Percentiles rank a stretch among this genome's conserved stretches.
These are phyloP conservation scores for Ciona savignyi DNA, from an alignment of 23 tunicate species.

Conservation along the genomic window DNA sequence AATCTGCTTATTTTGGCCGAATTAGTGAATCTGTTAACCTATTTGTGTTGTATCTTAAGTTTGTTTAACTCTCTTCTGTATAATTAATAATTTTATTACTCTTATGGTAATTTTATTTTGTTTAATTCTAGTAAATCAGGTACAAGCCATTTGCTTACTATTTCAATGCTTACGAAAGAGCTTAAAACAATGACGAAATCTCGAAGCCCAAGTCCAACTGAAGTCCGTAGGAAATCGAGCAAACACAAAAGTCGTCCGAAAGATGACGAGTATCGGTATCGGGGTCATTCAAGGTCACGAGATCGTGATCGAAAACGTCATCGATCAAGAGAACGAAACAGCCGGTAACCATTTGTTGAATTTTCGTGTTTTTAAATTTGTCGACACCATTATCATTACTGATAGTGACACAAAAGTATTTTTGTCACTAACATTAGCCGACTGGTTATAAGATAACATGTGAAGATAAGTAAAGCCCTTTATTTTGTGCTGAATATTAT, in stretches of 20 bases:
- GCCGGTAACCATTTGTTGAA: slow-evolving; percentile 13
- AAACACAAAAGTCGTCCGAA: slow-evolving; percentile 46
- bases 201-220: slow-evolving; percentile 68
- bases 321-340: slow-evolving; percentile 52
- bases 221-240: slow-evolving; percentile 28
- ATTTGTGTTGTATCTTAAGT: too few relatives aligned
- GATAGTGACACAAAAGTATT: too few relatives aligned
- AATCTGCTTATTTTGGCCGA: too few relatives aligned
- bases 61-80: too few relatives aligned
- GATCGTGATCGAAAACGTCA: slow-evolving; percentile 51
- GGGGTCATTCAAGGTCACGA: slow-evolving; percentile 33
- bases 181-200: slow-evolving; percentile 65
- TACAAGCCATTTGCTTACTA: too few relatives aligned
- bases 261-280: slow-evolving; percentile 33
- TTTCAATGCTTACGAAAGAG: neutral
- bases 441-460: too few relatives aligned
- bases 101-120: neutral
- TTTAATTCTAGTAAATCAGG: neutral
- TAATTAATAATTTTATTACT: neutral
- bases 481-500: too few relatives aligned
- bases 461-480: too few relatives aligned
- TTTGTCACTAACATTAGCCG: too few relatives aligned
- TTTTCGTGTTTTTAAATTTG: neutral
- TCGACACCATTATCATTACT: too few relatives aligned
- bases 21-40: too few relatives aligned